Evolutionary conservation across 1,140 invertebrate species (phyloP).

Genomic region (Chironomus striatipennis): DNA sequence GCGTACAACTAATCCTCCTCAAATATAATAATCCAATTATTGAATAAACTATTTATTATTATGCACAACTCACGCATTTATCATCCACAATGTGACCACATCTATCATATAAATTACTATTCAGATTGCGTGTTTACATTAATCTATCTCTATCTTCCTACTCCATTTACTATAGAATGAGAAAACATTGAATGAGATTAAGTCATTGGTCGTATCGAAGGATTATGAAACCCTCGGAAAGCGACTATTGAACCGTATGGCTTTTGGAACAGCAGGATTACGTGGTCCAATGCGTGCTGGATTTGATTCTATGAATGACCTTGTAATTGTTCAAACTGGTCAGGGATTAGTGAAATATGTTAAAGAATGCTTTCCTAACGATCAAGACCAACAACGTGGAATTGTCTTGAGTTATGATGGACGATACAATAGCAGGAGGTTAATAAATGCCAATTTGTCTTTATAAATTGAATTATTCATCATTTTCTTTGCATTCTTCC

Average conservation of each 20-base stretch:
- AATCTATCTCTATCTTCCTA: constrained; percentile 25
- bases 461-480: background rate
- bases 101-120: background rate
- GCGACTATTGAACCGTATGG: constrained; percentile 56
- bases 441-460: constrained; percentile 23
- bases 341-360: constrained; percentile 86
- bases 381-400: constrained; percentile 50
- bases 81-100: background rate
- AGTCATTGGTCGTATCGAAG: constrained; percentile 42
- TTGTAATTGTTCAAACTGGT: constrained; percentile 92
- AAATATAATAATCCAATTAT: too few relatives aligned
- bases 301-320: constrained; percentile 91
- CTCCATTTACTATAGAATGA: constrained; percentile 32
- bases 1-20: too few relatives aligned
- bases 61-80: background rate
- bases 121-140: constrained; percentile 21
- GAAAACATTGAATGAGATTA: constrained; percentile 43
- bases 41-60: too few relatives aligned
- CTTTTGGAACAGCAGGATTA: constrained; percentile 86
- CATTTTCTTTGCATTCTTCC: constrained; percentile 4
- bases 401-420: constrained; percentile 94
- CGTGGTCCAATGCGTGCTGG: constrained; percentile 88
- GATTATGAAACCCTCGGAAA: constrained; percentile 46
- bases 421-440: constrained; percentile 86
- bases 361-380: constrained; percentile 41